Percentiles rank a stretch among this genome's conserved stretches.
Conservation (phyloP, 2,888 invertebrate genomes). For the Schrankia costaestrigalis region DNA sequence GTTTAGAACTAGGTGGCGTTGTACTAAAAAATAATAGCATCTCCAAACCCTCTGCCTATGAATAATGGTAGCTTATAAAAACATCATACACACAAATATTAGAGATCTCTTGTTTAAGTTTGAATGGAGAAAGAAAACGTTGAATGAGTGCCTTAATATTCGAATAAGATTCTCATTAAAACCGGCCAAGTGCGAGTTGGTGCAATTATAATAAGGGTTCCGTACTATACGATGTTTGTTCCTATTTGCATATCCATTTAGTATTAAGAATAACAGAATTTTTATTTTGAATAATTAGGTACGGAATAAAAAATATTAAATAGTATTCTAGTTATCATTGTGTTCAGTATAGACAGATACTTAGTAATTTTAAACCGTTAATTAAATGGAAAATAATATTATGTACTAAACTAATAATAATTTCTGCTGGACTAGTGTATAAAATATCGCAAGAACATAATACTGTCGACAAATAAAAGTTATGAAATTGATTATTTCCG, state of each 20-base stretch:
- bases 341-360: conserved; percentile 20
- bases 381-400: no score
- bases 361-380: neutral
- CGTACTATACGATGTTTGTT: conserved; percentile 25
- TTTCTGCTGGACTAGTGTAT: conserved; percentile 16
- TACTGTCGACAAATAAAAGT: no score
- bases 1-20: conserved; percentile 26
- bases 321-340: conserved; percentile 33
- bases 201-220: no score
- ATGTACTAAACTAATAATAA: no score
- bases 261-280: conserved; percentile 24
- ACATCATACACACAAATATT: conserved; percentile 17
- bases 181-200: conserved; percentile 6
- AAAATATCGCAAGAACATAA: no score
- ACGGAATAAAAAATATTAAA: conserved; percentile 19
- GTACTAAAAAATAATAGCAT: conserved; percentile 6
- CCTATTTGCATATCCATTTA: conserved; percentile 32
- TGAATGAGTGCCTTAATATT: conserved; percentile 24
- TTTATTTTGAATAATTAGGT: conserved; percentile 13
- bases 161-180: conserved; percentile 23
- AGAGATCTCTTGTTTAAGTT: conserved; percentile 34
- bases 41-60: conserved; percentile 17
- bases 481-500: no score
- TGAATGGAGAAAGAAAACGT: conserved; percentile 32
- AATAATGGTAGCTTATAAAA: conserved; percentile 22